Evolutionary conservation across 2,797 vertebrate genomes (phyloP), one percentile per base, ranked within the genome.

Genomic region (Ceryle rudis): DNA sequence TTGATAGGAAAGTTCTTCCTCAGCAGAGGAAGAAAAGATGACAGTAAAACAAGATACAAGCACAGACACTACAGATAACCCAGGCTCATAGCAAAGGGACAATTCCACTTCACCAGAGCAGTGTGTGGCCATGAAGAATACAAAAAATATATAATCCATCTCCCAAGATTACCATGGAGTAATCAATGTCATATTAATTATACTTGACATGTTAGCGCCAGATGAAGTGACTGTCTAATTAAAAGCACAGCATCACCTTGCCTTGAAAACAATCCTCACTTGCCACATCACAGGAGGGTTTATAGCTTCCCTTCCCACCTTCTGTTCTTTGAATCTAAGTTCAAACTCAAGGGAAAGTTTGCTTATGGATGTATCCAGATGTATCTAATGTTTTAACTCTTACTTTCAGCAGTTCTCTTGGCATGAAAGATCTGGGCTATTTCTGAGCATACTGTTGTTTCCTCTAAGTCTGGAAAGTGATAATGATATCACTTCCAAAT

Each of bases 201-300:
- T 79, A 74, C 28, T 91, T 90, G 87, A 91, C 87, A 86, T 28
- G 81, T 62, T 14, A 58, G 57, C 93, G n/a, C 42, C 39, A 91
- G 80, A 86, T 14, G 14, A 91, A 91, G 65, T 55, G 29, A 62
- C 65, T 92, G 17, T 29, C 54, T 95, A 88, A 95, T 95, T 94
- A 94, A 96, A 96, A 92, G 61, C 87, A 91, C 46, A 91, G 20
- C 39, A 69, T 72, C 91, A 94, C 95, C 91, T 97, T 84, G 93
- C 90, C 21, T 47, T 86, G 87, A 93, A 81, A 95, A 94, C 80
- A 95, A 49, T 25, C 29, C 70, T 83, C 42, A 33, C 52, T 92
- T 93, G 72, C 94, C 81, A 92, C 69, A 87, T 94, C 79, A 92
- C 51, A 75, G 42, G 62, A 85, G 42, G 58, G 31, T 86, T 95